Base-by-base conservation (phyloP, 2,797 vertebrate species). In the Gymnoscopelus microlampas region DNA sequence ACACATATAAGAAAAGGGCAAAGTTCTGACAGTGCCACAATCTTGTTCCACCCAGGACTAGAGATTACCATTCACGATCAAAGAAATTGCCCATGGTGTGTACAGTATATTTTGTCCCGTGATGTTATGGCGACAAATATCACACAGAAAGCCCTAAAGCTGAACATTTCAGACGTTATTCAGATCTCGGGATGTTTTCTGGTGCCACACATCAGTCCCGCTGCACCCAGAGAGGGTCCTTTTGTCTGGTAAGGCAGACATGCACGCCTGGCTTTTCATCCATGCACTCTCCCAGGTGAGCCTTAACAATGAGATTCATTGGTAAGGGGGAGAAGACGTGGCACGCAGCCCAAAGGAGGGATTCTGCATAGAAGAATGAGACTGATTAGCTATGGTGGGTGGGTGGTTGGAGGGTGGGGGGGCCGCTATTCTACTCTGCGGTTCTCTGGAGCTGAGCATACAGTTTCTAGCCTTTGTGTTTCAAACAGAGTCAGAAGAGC, bases 351-450 rank as follows among this genome's bases (percentile, higher is more conserved):
- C 54, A 67, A 62, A 75, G 71, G 67, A 81, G 66, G 73, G 64
- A 81, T 70, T 63, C 56, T 59, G 60, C 56, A 62, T 66, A 48
- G 67, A 75, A 81, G 80, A 88, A 81, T 81, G 57, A 77, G 64
- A 67, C 73, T 85, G 81, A 87, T 89, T 78, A 80, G 70, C 63
- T 63, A 11, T 5, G 58, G 71, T 74, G 78, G 77, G 66, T 53
- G 44, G 66, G 39, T 44, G 39, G 39, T 44, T 44, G 39, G 9
- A 10, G 74, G 64, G 79, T 56, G 60, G 70, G 80, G 48, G 54
- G 79, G 78, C 39, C 39, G 39, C 66, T 82, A 68, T 79, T 87
- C 83, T 50, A 75, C 73, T 71, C 61, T 63, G 56, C 0, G 0
- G 64, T 65, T 85, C 77, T 85, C 72, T 29, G 49, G 84, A 78